A percentile compares a stretch with the other conserved stretches of the same genome.
phyloP scores from a whole-genome alignment of 2,797 vertebrate genomes.

The Kryptolebias ocellatus region DNA sequence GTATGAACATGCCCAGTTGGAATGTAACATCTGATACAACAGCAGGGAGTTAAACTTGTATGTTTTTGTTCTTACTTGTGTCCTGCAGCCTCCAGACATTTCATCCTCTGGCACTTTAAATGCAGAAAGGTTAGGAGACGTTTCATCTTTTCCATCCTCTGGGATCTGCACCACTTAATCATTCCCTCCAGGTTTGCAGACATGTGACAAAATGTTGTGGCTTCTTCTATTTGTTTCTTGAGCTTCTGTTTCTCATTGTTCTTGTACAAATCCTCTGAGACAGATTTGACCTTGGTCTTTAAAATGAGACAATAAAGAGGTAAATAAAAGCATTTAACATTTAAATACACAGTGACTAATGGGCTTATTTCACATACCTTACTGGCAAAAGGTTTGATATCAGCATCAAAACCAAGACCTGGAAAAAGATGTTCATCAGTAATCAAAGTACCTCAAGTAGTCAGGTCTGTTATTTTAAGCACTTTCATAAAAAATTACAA shows the following conservation, averaged over 20 bases:
- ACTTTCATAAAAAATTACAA: neutral
- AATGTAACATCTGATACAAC: slow-evolving; percentile 1
- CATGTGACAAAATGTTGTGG: slow-evolving; percentile 62
- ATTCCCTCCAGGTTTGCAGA: slow-evolving; percentile 58
- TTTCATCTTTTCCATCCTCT: slow-evolving; percentile 55
- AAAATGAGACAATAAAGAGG: neutral
- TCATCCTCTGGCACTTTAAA: slow-evolving; percentile 73
- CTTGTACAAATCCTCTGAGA: neutral
- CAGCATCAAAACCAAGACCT: slow-evolving; percentile 34
- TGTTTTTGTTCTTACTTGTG: slow-evolving; percentile 68
- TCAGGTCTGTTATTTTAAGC: neutral
- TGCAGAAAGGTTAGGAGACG: slow-evolving; percentile 61
- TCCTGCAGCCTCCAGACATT: slow-evolving; percentile 67
- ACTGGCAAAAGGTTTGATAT: slow-evolving; percentile 48
- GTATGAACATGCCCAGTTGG: neutral
- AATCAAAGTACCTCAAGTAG: neutral
- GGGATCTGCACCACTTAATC: slow-evolving; percentile 68
- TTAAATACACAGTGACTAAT: neutral
- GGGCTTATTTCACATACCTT: slow-evolving; percentile 45
- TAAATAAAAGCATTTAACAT: neutral
- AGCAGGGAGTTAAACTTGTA: neutral
- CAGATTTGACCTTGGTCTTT: slow-evolving; percentile 3
- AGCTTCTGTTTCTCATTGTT: slow-evolving; percentile 44
- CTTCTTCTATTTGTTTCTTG: slow-evolving; percentile 43
- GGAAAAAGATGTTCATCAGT: neutral